Evolutionary conservation across 2,113 vertebrate genomes (phyloP).

Genomic region (Apistogramma diplotaenia): DNA sequence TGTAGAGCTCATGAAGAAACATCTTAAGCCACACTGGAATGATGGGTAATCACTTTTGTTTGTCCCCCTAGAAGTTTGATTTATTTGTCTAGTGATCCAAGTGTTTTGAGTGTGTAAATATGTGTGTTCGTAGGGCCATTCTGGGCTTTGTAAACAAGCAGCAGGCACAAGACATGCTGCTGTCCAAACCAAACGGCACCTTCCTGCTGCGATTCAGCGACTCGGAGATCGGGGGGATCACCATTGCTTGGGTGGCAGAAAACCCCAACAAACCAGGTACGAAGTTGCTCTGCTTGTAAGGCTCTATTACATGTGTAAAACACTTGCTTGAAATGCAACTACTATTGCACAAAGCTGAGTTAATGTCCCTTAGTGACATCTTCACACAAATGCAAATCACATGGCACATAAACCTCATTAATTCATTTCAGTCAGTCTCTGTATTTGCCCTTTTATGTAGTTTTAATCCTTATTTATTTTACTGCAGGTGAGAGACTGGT

Average conservation of each 20-base stretch:
- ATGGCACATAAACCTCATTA: background rate
- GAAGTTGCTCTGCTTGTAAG: background rate
- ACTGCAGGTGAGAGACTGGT: constrained; percentile 90
- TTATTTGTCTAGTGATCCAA: background rate
- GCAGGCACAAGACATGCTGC: constrained; percentile 91
- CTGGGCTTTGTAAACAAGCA: constrained; percentile 97
- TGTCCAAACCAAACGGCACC: constrained; percentile 93
- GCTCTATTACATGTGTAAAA: rapidly evolving
- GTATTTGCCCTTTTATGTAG: background rate
- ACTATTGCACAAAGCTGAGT: background rate
- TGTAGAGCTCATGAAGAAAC: constrained; percentile 95
- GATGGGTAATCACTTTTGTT: constrained; percentile 82
- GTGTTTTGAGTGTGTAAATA: background rate
- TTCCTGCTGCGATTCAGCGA: constrained; percentile 95
- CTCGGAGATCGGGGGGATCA: constrained; percentile 96
- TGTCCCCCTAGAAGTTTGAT: background rate
- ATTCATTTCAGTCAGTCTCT: background rate
- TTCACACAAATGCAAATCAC: background rate
- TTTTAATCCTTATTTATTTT: background rate
- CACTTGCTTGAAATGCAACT: background rate
- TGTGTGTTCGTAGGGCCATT: constrained; percentile 82
- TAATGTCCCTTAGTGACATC: background rate
- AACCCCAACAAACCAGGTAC: constrained; percentile 81
- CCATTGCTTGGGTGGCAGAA: constrained; percentile 90
- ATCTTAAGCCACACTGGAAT: constrained; percentile 95